Evolutionary conservation across 2,888 invertebrate genomes (phyloP), one percentile per base, ranked within the genome.

Genomic region (Leptinotarsa tumamoca): DNA sequence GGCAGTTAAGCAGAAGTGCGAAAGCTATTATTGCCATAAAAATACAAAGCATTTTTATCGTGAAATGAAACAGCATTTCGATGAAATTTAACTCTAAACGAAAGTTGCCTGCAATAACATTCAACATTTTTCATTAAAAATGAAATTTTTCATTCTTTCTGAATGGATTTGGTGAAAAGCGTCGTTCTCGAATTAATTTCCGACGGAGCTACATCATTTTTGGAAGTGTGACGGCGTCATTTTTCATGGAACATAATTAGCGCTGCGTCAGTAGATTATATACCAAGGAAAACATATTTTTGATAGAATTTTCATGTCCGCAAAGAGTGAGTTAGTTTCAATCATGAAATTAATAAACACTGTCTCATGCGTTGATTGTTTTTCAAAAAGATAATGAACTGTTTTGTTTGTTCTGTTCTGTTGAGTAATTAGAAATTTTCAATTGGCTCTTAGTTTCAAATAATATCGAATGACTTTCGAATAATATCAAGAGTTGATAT

Each of bases 141-240:
- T 54, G n/a, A 54, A 54, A 54, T 54, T 18, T 54, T 13, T 54
- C 54, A 7, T 54, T 54, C 54, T 18, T 54, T 18, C 54, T 13
- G 54, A 18, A 54, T 54, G 54, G 43, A 18, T n/a, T 18, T 5
- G 18, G 54, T 18, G 54, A 10, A 54, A 54, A n/a, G 54, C 54
- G 54, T 54, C 54, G 54, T 54, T 54, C 18, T 54, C 54, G 18
- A 54, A 18, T 54, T 54, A 54, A 54, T 54, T 54, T 54, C 54
- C 54, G 10, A 18, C 54, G 54, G 54, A 54, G 54, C 18, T 54
- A 54, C 18, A 18, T 18, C 54, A 54, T 54, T 54, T 18, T 54
- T 18, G 54, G 18, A 54, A 54, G 18, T 7, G 54, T 18, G 54
- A 54, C 18, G 54, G 10, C 54, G 54, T 18, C 54, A 54, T 54